A percentile compares a stretch with the other conserved stretches of the same genome.
These are phyloP conservation scores for Ophonus ardosiacus DNA, from an alignment of 2,888 invertebrate species.

Conservation along the genomic window DNA sequence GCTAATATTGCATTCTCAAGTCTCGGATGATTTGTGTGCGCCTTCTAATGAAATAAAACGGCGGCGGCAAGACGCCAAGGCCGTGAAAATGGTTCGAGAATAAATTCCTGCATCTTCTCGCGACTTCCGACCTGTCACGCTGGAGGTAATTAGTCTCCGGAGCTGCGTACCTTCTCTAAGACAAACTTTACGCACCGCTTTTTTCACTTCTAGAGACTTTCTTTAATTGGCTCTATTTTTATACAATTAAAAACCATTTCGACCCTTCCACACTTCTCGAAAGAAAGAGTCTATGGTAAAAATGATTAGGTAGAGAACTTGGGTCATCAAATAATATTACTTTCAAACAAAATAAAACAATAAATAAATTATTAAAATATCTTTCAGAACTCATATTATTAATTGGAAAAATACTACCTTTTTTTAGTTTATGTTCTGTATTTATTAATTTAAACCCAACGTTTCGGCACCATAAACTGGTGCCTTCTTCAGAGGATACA, in stretches of 20 bases:
- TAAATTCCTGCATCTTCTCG: slow-evolving; percentile 61
- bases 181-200: slow-evolving; percentile 27
- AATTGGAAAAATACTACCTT: too few species aligned
- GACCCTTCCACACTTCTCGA: background rate
- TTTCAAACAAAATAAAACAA: too few species aligned
- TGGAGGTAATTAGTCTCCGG: slow-evolving; percentile 33
- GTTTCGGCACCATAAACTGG: too few species aligned
- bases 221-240: slow-evolving; percentile 1
- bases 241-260: slow-evolving; percentile 8
- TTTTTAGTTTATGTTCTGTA: too few species aligned
- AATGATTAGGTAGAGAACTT: too few species aligned
- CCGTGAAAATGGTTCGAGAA: slow-evolving; percentile 55
- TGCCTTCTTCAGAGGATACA: too few species aligned
- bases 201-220: slow-evolving; percentile 6
- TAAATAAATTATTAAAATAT: too few species aligned
- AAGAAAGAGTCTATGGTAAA: background rate
- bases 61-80: slow-evolving; percentile 32
- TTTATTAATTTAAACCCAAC: too few species aligned
- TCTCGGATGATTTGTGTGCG: slow-evolving; percentile 74
- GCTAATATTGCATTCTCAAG: slow-evolving; percentile 74
- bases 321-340: too few species aligned
- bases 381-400: too few species aligned
- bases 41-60: slow-evolving; percentile 71
- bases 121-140: slow-evolving; percentile 34
- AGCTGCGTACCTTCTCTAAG: slow-evolving; percentile 8